phyloP scores from a whole-genome alignment of 2,797 vertebrate species.

The Schizopygopsis malacanthus region DNA sequence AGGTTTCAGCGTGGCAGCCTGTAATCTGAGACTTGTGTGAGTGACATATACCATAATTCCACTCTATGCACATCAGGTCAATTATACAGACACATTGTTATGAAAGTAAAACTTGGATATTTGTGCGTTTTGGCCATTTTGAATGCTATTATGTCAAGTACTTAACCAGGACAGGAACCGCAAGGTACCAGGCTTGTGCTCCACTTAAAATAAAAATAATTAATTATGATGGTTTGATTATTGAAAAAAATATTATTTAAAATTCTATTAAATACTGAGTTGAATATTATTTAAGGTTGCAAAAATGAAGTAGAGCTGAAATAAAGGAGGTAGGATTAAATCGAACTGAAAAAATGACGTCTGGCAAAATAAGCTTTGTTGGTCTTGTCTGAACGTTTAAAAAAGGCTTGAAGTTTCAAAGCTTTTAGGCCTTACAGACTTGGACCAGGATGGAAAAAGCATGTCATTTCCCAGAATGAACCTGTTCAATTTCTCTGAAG shows the following conservation, averaged over 20 bases:
- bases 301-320: neutral
- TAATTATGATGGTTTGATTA: too few relatives aligned
- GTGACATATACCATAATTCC: conserved; percentile 10
- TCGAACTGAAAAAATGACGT: neutral
- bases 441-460: neutral
- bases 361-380: neutral
- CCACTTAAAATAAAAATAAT: neutral
- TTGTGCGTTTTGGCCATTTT: neutral
- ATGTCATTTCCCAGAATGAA: neutral
- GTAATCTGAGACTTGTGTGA: conserved; percentile 20
- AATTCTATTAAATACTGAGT: neutral
- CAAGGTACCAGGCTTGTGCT: neutral
- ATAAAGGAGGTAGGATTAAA: neutral
- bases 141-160: neutral
- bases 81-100: conserved; percentile 7
- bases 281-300: neutral
- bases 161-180: neutral
- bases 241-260: neutral
- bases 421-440: neutral
- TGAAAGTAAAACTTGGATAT: neutral
- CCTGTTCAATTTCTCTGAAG: neutral
- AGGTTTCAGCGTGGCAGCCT: conserved; percentile 50
- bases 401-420: neutral
- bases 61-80: conserved; percentile 10
- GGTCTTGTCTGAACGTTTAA: neutral